Conservation (phyloP, 30 jellyfish, hydroid and myxozoan species). For the Euphysa ruthae region DNA sequence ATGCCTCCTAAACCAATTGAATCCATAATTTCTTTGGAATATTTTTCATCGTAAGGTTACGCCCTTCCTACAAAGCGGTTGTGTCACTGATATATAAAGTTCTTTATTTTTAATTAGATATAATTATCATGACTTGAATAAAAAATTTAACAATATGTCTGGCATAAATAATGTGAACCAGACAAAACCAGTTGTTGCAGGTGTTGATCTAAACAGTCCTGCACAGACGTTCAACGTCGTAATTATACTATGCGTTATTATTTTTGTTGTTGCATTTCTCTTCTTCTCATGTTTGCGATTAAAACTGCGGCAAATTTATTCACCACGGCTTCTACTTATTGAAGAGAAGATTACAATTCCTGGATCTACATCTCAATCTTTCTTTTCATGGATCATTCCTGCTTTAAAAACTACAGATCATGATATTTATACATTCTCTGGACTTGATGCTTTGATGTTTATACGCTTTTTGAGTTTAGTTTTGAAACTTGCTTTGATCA, state of each 20-base stretch:
- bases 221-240: conserved; percentile 56
- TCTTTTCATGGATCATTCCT: conserved; percentile 76
- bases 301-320: conserved; percentile 54
- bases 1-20: no score
- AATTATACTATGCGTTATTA: conserved; percentile 21
- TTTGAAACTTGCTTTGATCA: conserved; percentile 49
- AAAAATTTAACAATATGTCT: not conserved
- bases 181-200: conserved; percentile 7
- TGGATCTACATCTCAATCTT: conserved; percentile 42
- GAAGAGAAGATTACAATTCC: conserved; percentile 59
- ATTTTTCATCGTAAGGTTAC: no score
- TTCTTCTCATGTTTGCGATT: conserved; percentile 61
- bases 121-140: no score
- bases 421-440: conserved; percentile 71
- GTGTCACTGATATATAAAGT: no score
- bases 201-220: conserved; percentile 56
- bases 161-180: conserved; percentile 6
- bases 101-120: no score
- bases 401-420: conserved; percentile 71
- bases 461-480: conserved; percentile 60
- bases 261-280: conserved; percentile 35
- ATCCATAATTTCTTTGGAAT: no score
- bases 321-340: conserved; percentile 73
- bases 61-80: no score
- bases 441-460: conserved; percentile 83